Conservation (phyloP, 2,888 invertebrate genomes). For the Eupithecia insigniata region DNA sequence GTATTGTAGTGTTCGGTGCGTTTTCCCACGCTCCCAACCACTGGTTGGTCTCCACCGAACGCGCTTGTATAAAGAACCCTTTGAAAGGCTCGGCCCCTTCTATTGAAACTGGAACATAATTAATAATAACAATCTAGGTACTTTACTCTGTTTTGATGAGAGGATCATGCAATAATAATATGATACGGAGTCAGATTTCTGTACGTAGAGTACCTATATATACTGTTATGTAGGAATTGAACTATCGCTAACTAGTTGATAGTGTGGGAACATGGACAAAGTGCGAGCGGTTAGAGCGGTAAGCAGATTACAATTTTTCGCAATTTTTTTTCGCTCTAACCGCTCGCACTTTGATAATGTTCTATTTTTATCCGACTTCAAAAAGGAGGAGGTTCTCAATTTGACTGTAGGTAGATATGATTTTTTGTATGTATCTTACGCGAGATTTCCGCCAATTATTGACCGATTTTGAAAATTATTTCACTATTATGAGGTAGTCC, state of each 20-base stretch:
- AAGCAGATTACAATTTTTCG: too few relatives aligned
- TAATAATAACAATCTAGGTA: slow-evolving; percentile 1
- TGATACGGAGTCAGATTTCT: slow-evolving; percentile 8
- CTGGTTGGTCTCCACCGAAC: slow-evolving; percentile 87
- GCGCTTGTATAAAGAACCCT: slow-evolving; percentile 93
- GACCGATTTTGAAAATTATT: too few relatives aligned
- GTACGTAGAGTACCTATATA: too few relatives aligned
- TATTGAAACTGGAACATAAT: slow-evolving; percentile 83
- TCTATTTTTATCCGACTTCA: too few relatives aligned
- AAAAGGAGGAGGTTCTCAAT: too few relatives aligned
- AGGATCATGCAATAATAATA: slow-evolving; percentile 10
- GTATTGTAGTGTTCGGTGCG: slow-evolving; percentile 89
- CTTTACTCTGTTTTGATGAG: slow-evolving; percentile 6
- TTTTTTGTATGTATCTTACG: too few relatives aligned
- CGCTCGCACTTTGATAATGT: too few relatives aligned
- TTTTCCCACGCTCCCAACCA: slow-evolving; percentile 91
- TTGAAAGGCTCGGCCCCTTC: slow-evolving; percentile 86
- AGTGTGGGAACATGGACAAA: neutral
- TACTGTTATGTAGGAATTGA: neutral
- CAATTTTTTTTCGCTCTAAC: too few relatives aligned
- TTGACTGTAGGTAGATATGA: too few relatives aligned
- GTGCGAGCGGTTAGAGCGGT: neutral
- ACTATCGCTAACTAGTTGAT: slow-evolving; percentile 3
- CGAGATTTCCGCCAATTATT: too few relatives aligned
- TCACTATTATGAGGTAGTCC: too few relatives aligned